Base-by-base conservation (phyloP, 2,888 invertebrate species). In the Congeria kusceri region DNA sequence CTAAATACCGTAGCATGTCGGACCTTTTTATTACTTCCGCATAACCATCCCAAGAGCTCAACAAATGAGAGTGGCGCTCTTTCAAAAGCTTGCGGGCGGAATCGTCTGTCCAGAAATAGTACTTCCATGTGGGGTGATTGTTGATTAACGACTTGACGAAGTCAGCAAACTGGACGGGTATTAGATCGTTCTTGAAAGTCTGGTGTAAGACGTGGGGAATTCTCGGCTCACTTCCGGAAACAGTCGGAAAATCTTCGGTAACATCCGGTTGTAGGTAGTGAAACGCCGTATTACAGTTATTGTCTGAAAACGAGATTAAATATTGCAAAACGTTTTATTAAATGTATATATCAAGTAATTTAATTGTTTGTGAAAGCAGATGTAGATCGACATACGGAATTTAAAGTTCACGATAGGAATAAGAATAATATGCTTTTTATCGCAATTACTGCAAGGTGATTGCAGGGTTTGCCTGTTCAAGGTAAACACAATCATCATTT, bases 81-180 rank as follows among this genome's bases (percentile, higher is more conserved):
- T 63, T 70, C 25, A 92, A 83, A 9, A 91, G 77, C 27, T 72
- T 56, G 23, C 87, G 69, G 4, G 89, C 89, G 59, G 86, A 88
- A 9, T 85, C 83, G 59, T 90, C 88, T 9, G 90, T 91, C 92
- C 92, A 92, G 32, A 92, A 80, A 87, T 89, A 90, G 84, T 91
- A 91, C 32, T 89, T 86, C 91, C 90, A 91, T 39, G 84, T 86
- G 5, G 90, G 91, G 66, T 92, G 85, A 29, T 84, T 62, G 5
- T 68, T 44, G 3, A 73, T 66, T 89, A 90, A 91, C 0, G 89
- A 84, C 28, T 44, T 29, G 7, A 74, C 44, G 23, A 62, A 62
- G 46, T 63, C 53, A 32, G 53, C 56, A 49, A 66, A 73, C 20
- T 39, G 29, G 7, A 65, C 53, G 4, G 72, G 72, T 28, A 73